Percentiles rank a stretch among this genome's conserved stretches.
These are phyloP conservation scores for Caenorhabditis sp. DNA, from an alignment of 2,888 invertebrate genomes.

Conservation along the genomic window DNA sequence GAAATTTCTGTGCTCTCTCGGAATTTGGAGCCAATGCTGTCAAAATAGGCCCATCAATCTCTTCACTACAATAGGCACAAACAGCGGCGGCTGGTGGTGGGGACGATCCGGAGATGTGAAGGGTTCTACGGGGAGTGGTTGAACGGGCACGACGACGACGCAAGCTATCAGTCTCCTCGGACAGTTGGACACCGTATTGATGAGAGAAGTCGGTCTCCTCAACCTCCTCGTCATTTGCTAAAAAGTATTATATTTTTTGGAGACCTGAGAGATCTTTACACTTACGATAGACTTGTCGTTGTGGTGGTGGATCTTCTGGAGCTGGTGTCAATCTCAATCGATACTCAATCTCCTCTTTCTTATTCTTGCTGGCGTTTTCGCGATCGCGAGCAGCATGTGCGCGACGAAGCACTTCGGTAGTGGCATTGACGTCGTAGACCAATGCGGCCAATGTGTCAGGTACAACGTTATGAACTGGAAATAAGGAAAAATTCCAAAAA, in stretches of 20 bases:
- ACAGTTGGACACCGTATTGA: conserved; percentile 67
- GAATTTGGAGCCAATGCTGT: conserved; percentile 76
- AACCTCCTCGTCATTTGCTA: conserved; percentile 62
- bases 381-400: conserved; percentile 50
- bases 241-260: conserved; percentile 14
- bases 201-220: conserved; percentile 56
- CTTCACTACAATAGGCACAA: conserved; percentile 68
- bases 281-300: conserved; percentile 21
- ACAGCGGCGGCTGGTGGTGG: conserved; percentile 59
- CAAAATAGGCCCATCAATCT: conserved; percentile 61
- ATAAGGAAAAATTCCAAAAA: too few relatives aligned
- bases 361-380: conserved; percentile 31
- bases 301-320: conserved; percentile 56
- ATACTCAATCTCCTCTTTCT: conserved; percentile 62
- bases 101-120: conserved; percentile 65
- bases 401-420: conserved; percentile 65
- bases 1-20: conserved; percentile 97
- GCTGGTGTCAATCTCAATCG: conserved; percentile 65
- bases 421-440: conserved; percentile 71
- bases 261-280: neutral
- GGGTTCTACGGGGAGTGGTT: conserved; percentile 65
- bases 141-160: conserved; percentile 66
- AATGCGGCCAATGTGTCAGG: conserved; percentile 70
- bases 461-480: conserved; percentile 57
- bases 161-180: conserved; percentile 65